Percentiles rank a stretch among this genome's conserved stretches.
Evolutionary conservation across 2,113 vertebrate species (phyloP).

Genomic region (Zosterops hypoxanthus): DNA sequence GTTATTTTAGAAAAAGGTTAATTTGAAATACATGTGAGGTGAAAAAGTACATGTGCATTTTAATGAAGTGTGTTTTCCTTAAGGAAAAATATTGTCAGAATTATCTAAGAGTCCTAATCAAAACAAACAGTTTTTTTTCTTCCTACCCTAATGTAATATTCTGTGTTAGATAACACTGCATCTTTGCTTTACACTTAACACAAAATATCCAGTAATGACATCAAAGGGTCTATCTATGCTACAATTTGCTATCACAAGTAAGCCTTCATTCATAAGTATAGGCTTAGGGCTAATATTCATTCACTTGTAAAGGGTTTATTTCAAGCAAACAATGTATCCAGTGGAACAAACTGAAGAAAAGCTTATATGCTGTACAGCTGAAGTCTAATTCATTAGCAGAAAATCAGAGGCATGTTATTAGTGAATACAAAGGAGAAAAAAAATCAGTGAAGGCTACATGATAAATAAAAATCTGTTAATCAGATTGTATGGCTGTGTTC

Average conservation of each 20-base stretch:
- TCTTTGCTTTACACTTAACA: not conserved
- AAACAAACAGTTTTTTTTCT: not conserved
- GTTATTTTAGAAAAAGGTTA: not conserved
- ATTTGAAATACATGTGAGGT: not conserved
- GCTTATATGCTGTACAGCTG: not conserved
- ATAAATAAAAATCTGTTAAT: not conserved
- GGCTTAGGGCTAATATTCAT: not conserved
- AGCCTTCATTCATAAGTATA: not conserved
- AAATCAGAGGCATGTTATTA: not conserved
- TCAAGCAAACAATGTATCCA: not conserved
- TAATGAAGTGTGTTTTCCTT: not conserved
- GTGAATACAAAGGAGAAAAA: not conserved
- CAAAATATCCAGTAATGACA: not conserved
- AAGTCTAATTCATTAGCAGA: not conserved
- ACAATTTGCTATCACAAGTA: not conserved
- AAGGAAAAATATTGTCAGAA: not conserved
- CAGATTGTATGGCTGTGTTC: not conserved
- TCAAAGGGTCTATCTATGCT: not conserved
- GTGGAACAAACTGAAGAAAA: not conserved
- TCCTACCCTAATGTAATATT: not conserved
- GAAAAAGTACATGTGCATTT: not conserved
- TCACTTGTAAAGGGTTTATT: slow-evolving; percentile 10
- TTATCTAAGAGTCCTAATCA: not conserved
- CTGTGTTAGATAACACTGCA: not conserved
- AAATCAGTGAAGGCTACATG: not conserved